phyloP scores from a whole-genome alignment of 1,140 invertebrate genomes.

The Achroia grisella region DNA sequence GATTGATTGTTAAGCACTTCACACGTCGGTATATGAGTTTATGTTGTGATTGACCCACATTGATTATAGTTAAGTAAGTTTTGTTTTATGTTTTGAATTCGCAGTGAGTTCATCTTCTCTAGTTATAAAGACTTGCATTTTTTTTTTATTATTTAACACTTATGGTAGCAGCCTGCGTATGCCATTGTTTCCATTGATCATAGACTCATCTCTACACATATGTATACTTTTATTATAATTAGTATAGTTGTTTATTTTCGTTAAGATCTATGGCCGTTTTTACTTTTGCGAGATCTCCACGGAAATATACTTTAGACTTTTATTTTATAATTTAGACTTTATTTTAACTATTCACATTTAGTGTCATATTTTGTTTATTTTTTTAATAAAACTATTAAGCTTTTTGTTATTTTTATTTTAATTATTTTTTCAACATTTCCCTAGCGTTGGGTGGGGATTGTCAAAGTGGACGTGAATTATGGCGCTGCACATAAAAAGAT shows the following conservation, averaged over 20 bases:
- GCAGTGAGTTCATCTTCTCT: constrained; percentile 35
- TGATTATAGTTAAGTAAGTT: constrained; percentile 18
- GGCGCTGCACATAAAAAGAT: constrained; percentile 58
- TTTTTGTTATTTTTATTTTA: constrained; percentile 36
- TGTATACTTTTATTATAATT: constrained; percentile 1
- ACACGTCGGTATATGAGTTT: constrained; percentile 16
- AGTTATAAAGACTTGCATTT: constrained; percentile 28
- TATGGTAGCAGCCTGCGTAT: constrained; percentile 47
- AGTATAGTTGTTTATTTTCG: constrained; percentile 1
- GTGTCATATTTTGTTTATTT: constrained; percentile 50
- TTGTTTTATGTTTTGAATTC: constrained; percentile 25
- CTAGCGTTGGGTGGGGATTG: constrained; percentile 53
- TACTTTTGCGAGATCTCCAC: constrained; percentile 14
- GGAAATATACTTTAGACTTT: background rate
- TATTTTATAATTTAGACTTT: constrained; percentile 1
- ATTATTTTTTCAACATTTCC: constrained; percentile 32
- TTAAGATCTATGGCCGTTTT: background rate
- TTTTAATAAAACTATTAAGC: constrained; percentile 48
- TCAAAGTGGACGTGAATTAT: constrained; percentile 59
- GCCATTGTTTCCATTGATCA: constrained; percentile 3
- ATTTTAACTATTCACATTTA: constrained; percentile 12
- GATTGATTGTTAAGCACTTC: constrained; percentile 34
- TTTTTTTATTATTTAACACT: constrained; percentile 36
- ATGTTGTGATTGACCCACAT: constrained; percentile 26
- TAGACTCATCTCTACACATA: background rate